Base-by-base conservation (phyloP, 2,888 invertebrate species). In the Nudaria mundana region DNA sequence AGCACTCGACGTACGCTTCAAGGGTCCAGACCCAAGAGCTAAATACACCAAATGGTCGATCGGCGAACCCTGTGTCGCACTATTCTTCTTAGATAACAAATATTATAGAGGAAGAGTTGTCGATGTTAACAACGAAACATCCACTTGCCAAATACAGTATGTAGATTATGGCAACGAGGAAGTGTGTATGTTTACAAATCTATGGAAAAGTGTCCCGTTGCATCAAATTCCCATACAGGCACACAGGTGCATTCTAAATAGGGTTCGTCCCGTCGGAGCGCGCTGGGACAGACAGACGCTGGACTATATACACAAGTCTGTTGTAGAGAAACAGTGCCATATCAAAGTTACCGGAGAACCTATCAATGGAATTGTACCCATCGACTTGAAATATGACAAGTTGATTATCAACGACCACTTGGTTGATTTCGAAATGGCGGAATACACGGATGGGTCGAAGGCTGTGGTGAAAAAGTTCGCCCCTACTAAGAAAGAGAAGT, bases 141-240 rank as follows among this genome's bases (percentile, higher is more conserved):
- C 72, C 31, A 57, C 66, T 35, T 80, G 92, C 47, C 48, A 85
- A 37, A 92, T 96, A 0, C 83, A 91, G 35, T 96, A 95, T 76
- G 90, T 97, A 1, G 97, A 97, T 79, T 97, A 94, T 65, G 97
- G 97, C 0, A 96, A 95, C 66, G 84, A 91, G 25, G 96, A 97
- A 71, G 70, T 75, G 0, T 91, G 94, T 40, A 55, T 81, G 0
- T 80, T 90, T 8, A 70, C 79, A 1, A 88, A 92, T 36, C 61
- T 96, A 34, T 85, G 92, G 12, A 92, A 92, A 48, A 90, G 90
- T 52, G 87, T 93, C 1, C 90, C 92, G 3, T 89, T 93, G 30
- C 82, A 91, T 0, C 83, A 94, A 33, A 84, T 95, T 39, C 94
- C 94, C 0, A 88, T 91, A 8, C 92, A 94, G 68, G 91, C 93